A percentile compares a stretch with the other conserved stretches of the same genome.
Conservation (phyloP, 2,797 vertebrate species). For the Oreochromis grahami region DNA sequence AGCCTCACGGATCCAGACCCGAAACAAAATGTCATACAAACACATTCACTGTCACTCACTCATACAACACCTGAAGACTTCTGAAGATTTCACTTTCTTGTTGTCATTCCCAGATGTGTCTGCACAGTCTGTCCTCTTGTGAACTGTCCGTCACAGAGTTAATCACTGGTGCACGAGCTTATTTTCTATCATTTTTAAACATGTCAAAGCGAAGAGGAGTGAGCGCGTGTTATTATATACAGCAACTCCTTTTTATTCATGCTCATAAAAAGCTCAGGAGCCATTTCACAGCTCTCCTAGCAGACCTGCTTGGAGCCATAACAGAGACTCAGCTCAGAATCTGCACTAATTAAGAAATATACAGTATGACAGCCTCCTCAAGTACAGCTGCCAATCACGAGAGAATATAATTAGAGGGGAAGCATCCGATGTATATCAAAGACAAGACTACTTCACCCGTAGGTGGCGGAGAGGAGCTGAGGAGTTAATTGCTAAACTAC, state of each 20-base stretch:
- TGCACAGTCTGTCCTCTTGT: not conserved
- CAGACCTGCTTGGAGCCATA: not conserved
- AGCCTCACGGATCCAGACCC: not conserved
- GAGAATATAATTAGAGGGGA: not conserved
- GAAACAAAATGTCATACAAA: not conserved
- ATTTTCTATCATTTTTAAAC: not conserved
- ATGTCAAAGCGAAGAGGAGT: not conserved
- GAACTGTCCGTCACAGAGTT: not conserved
- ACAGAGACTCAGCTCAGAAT: not conserved
- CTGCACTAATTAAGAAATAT: conserved; percentile 14
- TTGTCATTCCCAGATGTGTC: not conserved
- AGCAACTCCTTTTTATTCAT: not conserved
- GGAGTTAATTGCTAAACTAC: not conserved
- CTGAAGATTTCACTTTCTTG: not conserved
- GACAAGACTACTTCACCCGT: not conserved
- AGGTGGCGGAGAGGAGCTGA: not conserved
- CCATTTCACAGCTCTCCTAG: not conserved
- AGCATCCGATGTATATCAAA: not conserved
- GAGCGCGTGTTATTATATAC: not conserved
- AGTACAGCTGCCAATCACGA: not conserved
- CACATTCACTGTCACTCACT: not conserved
- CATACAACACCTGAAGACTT: not conserved
- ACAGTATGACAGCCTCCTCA: not conserved
- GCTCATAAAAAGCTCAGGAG: not conserved
- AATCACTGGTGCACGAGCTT: accelerated